phyloP scores from a whole-genome alignment of 1,140 invertebrate species.

The Magallana ariakensis region DNA sequence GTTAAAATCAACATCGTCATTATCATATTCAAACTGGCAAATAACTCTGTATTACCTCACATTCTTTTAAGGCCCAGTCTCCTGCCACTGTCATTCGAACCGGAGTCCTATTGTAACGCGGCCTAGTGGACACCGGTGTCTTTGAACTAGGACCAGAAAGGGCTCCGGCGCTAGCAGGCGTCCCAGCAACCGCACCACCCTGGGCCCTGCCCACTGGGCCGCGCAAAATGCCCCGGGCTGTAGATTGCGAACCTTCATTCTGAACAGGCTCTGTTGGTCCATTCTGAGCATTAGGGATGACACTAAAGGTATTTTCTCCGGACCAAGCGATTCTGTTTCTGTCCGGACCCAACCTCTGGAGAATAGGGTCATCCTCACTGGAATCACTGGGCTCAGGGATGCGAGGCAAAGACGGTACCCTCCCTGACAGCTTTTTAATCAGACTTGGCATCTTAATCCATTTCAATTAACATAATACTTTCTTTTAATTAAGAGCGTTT shows the following conservation, averaged over 20 bases:
- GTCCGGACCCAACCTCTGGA: neutral
- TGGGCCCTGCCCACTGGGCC: neutral
- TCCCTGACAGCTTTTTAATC: constrained; percentile 34
- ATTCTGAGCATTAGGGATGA: neutral
- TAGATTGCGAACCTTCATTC: neutral
- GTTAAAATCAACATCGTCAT: no score
- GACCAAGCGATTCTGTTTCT: constrained; percentile 40
- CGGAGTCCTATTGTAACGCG: constrained; percentile 54
- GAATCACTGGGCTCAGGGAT: constrained; percentile 33
- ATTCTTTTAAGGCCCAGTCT: constrained; percentile 57
- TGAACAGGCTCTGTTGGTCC: neutral
- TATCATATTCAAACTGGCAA: neutral
- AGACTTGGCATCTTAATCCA: constrained; percentile 30
- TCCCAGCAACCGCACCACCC: neutral
- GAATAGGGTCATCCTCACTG: constrained; percentile 11
- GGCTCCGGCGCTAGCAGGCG: neutral
- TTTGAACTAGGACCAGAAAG: neutral
- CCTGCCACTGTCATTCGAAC: constrained; percentile 52
- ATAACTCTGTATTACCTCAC: constrained; percentile 49
- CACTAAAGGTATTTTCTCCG: constrained; percentile 9
- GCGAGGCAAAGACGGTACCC: constrained; percentile 12
- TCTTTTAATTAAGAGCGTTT: neutral
- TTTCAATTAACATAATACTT: neutral
- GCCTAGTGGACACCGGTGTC: constrained; percentile 14
- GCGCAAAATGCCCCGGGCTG: constrained; percentile 3